These are phyloP conservation scores for Drosophila navojoa DNA, from an alignment of 1,140 invertebrate species.

Conservation along the genomic window DNA sequence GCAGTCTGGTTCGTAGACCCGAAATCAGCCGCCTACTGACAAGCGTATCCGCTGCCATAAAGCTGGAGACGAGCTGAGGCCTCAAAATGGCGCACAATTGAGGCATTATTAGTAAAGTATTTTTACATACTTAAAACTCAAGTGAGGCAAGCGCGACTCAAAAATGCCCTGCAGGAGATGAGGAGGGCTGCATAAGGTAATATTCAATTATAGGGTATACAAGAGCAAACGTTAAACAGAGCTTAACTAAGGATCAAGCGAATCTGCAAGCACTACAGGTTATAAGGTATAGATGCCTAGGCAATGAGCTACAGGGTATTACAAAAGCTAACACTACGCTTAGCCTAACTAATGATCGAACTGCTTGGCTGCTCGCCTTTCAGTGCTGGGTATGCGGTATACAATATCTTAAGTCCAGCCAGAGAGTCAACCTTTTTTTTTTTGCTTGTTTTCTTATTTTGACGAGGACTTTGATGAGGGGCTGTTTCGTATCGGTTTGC, in stretches of 20 bases:
- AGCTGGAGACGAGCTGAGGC: slow-evolving; percentile 21
- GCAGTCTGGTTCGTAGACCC: slow-evolving; percentile 34
- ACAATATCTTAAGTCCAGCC: slow-evolving; percentile 12
- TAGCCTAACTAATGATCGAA: not conserved
- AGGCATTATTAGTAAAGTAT: slow-evolving; percentile 82
- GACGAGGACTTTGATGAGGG: slow-evolving; percentile 67
- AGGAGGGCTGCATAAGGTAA: too few species aligned
- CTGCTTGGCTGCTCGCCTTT: not conserved
- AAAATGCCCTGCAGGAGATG: not conserved
- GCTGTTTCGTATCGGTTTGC: slow-evolving; percentile 23
- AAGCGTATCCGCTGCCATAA: slow-evolving; percentile 22
- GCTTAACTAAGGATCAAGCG: too few species aligned
- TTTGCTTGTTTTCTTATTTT: slow-evolving; percentile 26
- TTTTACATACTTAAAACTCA: slow-evolving; percentile 55
- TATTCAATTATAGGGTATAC: too few species aligned
- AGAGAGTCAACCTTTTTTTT: slow-evolving; percentile 43
- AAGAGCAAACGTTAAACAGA: too few species aligned
- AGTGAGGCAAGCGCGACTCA: not conserved
- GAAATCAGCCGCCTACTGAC: slow-evolving; percentile 19
- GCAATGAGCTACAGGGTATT: too few species aligned
- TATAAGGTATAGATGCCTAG: too few species aligned
- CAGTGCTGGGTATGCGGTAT: slow-evolving; percentile 20
- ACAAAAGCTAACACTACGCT: too few species aligned
- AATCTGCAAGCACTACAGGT: too few species aligned
- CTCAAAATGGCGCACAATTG: slow-evolving; percentile 68